These are phyloP conservation scores for Clarias batrachus DNA, from an alignment of 2,113 vertebrate species.

Conservation along the genomic window DNA sequence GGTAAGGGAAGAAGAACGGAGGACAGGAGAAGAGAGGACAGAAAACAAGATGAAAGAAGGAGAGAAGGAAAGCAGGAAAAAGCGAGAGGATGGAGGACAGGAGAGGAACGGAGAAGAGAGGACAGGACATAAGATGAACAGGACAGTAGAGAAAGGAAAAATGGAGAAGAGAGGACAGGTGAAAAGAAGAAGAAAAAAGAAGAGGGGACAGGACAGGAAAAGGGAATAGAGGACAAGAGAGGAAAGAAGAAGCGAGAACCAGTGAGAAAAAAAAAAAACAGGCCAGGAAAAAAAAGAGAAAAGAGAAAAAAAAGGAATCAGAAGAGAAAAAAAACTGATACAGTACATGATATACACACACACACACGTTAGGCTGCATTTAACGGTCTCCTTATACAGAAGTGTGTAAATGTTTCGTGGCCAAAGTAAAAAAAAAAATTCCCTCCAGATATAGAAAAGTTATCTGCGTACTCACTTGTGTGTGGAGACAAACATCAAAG, in stretches of 20 bases:
- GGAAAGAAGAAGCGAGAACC: neutral
- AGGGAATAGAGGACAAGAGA: neutral
- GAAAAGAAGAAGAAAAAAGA: neutral
- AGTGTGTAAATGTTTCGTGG: neutral
- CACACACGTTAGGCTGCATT: neutral
- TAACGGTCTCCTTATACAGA: neutral
- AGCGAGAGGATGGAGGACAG: too few species aligned
- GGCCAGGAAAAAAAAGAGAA: neutral
- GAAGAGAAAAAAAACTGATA: neutral
- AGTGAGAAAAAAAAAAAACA: neutral
- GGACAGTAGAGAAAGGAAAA: neutral
- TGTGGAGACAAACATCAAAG: neutral
- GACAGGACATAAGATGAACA: too few species aligned
- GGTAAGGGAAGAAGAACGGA: neutral
- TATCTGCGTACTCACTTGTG: neutral
- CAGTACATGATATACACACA: neutral
- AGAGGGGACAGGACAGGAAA: neutral
- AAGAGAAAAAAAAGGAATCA: neutral
- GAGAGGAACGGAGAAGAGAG: neutral
- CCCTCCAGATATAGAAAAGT: neutral
- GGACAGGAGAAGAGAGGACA: too few species aligned
- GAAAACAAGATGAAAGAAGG: too few species aligned
- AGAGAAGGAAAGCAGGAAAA: too few species aligned
- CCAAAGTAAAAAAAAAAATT: neutral
- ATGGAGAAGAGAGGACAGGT: neutral